Percentiles rank a stretch among this genome's conserved stretches.
These are phyloP conservation scores for Cistogaster globosa DNA, from an alignment of 2,888 invertebrate genomes.

Conservation along the genomic window DNA sequence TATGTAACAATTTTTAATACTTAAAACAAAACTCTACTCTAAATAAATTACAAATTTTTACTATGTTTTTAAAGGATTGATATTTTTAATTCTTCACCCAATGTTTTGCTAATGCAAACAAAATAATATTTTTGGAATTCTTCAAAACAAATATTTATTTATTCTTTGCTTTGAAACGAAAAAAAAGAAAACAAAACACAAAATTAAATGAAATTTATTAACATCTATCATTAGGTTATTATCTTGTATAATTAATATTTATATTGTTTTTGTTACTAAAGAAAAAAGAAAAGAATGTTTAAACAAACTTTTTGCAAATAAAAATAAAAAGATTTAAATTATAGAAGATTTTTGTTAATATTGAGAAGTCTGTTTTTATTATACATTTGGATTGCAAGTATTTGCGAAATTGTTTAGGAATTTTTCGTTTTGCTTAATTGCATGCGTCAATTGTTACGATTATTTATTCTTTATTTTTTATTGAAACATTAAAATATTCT, in stretches of 20 bases:
- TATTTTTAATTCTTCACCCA: too few relatives aligned
- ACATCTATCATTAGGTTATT: constrained; percentile 69
- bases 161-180: constrained; percentile 10
- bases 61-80: too few relatives aligned
- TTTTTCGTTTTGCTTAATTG: constrained; percentile 40
- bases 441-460: constrained; percentile 68
- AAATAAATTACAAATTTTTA: too few relatives aligned
- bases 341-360: constrained; percentile 22
- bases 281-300: constrained; percentile 43
- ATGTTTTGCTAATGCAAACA: too few relatives aligned
- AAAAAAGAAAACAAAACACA: background rate
- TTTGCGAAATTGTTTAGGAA: constrained; percentile 39
- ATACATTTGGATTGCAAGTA: constrained; percentile 20
- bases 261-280: constrained; percentile 39
- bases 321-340: constrained; percentile 14
- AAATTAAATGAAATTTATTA: constrained; percentile 52
- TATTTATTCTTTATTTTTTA: constrained; percentile 54
- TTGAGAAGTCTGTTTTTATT: constrained; percentile 43
- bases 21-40: too few relatives aligned
- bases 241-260: constrained; percentile 67
- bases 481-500: constrained; percentile 55
- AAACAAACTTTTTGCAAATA: constrained; percentile 18
- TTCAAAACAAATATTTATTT: constrained; percentile 40
- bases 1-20: too few relatives aligned
- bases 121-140: background rate